A percentile compares a stretch with the other conserved stretches of the same genome.
These are phyloP conservation scores for Mobula hypostoma DNA, from an alignment of 2,113 vertebrate species.

Conservation along the genomic window DNA sequence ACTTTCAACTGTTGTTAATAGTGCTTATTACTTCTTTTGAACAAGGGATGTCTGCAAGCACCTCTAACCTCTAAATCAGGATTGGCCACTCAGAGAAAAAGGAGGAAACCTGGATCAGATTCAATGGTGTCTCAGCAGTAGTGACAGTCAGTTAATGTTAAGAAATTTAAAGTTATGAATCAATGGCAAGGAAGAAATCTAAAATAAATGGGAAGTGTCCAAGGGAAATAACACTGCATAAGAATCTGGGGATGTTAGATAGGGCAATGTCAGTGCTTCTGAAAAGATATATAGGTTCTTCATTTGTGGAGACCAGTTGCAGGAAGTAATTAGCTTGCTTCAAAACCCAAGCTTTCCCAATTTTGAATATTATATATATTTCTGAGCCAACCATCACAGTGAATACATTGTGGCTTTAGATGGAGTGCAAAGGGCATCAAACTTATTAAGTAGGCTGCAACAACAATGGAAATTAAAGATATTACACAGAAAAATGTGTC, in stretches of 20 bases:
- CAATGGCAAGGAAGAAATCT: not conserved
- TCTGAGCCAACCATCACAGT: not conserved
- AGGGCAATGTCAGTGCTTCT: not conserved
- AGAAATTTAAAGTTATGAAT: not conserved
- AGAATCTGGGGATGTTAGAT: not conserved
- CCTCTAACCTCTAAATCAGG: not conserved
- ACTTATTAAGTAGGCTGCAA: not conserved
- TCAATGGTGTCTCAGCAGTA: not conserved
- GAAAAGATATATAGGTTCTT: not conserved
- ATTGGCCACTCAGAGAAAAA: not conserved
- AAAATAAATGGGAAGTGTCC: not conserved
- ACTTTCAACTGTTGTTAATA: not conserved
- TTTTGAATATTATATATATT: not conserved
- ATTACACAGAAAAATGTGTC: not conserved
- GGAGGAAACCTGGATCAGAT: not conserved
- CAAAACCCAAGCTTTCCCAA: not conserved
- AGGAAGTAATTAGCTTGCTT: not conserved
- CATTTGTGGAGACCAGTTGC: not conserved
- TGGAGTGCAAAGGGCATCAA: not conserved
- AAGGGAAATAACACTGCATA: not conserved
- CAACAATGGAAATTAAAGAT: not conserved
- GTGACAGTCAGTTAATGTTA: not conserved
- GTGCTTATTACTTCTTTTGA: not conserved
- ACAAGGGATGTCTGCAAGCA: not conserved
- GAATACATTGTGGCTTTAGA: not conserved